phyloP scores from a whole-genome alignment of 2,888 invertebrate genomes.

The Catocala nupta region DNA sequence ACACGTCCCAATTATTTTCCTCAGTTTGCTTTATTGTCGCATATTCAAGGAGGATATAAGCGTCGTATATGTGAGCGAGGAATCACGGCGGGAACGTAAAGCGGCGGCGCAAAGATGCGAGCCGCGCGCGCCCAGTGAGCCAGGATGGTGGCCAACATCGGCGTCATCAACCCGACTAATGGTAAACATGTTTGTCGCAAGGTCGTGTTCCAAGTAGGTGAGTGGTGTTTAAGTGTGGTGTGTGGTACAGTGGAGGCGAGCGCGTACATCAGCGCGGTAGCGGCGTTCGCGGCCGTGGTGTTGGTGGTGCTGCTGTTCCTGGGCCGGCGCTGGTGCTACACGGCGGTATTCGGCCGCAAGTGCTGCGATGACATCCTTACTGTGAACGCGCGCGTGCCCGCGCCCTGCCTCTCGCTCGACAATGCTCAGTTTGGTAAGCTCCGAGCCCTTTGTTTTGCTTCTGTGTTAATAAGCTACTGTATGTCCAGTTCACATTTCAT shows the following conservation, averaged over 20 bases:
- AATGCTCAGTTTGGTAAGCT: slow-evolving; percentile 81
- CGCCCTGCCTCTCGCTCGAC: slow-evolving; percentile 71
- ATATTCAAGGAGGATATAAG: slow-evolving; percentile 43
- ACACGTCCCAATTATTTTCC: slow-evolving; percentile 74
- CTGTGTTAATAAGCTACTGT: slow-evolving; percentile 47
- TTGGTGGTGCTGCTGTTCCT: slow-evolving; percentile 95
- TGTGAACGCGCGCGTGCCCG: slow-evolving; percentile 78
- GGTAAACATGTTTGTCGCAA: slow-evolving; percentile 69
- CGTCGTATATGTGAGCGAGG: slow-evolving; percentile 13
- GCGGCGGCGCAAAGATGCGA: slow-evolving; percentile 55
- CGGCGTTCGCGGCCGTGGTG: slow-evolving; percentile 93
- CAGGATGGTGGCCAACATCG: slow-evolving; percentile 82
- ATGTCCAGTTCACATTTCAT: slow-evolving; percentile 37
- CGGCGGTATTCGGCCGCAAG: slow-evolving; percentile 74
- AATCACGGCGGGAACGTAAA: slow-evolving; percentile 26
- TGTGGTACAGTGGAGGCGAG: slow-evolving; percentile 92
- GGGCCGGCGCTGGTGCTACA: slow-evolving; percentile 90
- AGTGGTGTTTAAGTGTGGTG: slow-evolving; percentile 36
- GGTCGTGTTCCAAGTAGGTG: slow-evolving; percentile 29
- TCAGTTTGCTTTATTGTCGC: slow-evolving; percentile 61
- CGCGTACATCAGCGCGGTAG: slow-evolving; percentile 95
- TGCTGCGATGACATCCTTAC: slow-evolving; percentile 79
- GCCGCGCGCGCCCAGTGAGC: slow-evolving; percentile 55
- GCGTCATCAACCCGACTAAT: slow-evolving; percentile 77
- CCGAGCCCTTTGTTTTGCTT: slow-evolving; percentile 40